Evolutionary conservation across 2,797 vertebrate genomes (phyloP).

Genomic region (Psittacula echo): DNA sequence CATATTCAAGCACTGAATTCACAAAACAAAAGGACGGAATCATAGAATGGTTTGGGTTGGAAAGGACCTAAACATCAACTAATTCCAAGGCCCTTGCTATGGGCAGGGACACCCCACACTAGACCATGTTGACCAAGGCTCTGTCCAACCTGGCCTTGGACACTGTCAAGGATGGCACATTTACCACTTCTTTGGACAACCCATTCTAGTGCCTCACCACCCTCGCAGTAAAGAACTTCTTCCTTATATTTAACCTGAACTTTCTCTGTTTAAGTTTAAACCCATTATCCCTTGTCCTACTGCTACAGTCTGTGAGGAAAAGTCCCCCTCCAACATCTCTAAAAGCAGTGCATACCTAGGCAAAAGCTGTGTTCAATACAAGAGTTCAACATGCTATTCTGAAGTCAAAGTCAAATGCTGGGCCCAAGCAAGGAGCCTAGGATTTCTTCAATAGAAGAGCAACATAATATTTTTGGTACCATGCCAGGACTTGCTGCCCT

Average conservation of each 20-base stretch:
- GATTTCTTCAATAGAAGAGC: accelerated
- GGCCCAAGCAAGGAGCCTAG: not conserved
- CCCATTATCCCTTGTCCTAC: not conserved
- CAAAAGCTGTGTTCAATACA: not conserved
- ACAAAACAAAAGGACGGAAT: not conserved
- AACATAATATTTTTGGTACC: not conserved
- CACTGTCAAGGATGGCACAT: not conserved
- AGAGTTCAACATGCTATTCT: not conserved
- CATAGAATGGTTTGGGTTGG: not conserved
- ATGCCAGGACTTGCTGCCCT: not conserved
- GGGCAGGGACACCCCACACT: not conserved
- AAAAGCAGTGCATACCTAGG: not conserved
- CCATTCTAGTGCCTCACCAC: not conserved
- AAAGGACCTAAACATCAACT: not conserved
- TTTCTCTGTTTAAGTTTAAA: not conserved
- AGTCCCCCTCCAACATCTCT: not conserved
- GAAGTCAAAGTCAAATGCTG: not conserved
- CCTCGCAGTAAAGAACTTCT: not conserved
- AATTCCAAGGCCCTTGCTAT: not conserved
- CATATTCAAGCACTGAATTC: not conserved
- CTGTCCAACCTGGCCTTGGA: too few species aligned
- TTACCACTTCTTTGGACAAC: not conserved
- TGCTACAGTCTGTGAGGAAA: not conserved
- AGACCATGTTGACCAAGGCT: not conserved
- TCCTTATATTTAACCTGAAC: not conserved